A percentile compares a stretch with the other conserved stretches of the same genome.
Conservation (phyloP, 2,888 invertebrate genomes). For the Griposia aprilina region DNA sequence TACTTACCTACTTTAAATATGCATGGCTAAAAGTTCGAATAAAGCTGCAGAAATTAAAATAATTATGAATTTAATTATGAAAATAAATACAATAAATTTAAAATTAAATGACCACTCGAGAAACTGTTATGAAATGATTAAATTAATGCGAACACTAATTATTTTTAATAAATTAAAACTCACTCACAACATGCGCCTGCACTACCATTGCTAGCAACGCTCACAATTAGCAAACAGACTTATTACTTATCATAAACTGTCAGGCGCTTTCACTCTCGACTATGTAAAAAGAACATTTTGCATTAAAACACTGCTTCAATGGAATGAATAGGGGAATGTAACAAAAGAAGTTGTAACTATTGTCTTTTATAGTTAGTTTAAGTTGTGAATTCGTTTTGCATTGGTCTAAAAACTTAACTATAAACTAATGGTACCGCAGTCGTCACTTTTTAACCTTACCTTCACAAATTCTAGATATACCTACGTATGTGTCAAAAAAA, state of each 20-base stretch:
- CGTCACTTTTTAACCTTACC: background rate
- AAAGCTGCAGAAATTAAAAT: background rate
- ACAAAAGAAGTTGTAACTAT: constrained; percentile 61
- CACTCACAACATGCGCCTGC: constrained; percentile 39
- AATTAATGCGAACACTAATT: constrained; percentile 5
- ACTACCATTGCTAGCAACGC: constrained; percentile 64
- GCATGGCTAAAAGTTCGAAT: background rate
- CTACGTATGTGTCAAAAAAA: background rate
- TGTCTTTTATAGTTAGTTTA: constrained; percentile 44
- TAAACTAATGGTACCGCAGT: background rate
- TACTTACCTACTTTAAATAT: constrained; percentile 2
- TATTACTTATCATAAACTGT: constrained; percentile 74
- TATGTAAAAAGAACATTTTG: constrained; percentile 61
- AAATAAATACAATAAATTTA: background rate
- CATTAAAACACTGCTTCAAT: constrained; percentile 55
- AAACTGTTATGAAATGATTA: background rate
- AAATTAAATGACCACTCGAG: background rate
- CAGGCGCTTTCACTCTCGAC: constrained; percentile 73
- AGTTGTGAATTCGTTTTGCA: constrained; percentile 5
- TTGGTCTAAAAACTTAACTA: background rate
- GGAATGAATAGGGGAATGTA: constrained; percentile 52
- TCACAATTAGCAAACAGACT: constrained; percentile 67
- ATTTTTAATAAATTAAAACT: constrained; percentile 6
- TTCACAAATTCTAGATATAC: background rate
- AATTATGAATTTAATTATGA: background rate